Percentiles rank a stretch among this genome's conserved stretches.
Evolutionary conservation across 2,797 vertebrate genomes (phyloP).

Genomic region (Xenopus petersii): DNA sequence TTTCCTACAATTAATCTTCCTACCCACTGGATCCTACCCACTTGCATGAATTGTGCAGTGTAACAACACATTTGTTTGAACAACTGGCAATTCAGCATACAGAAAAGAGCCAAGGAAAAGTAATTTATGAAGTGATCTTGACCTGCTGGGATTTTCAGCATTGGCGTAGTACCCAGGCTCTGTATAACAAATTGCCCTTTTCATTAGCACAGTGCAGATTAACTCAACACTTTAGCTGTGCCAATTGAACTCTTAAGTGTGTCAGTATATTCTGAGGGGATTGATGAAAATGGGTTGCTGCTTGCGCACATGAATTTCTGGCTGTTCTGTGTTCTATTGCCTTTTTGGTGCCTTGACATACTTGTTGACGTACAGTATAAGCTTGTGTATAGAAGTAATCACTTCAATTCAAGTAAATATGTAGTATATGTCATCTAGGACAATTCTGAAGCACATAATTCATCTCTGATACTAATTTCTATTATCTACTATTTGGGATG

Average conservation of each 20-base stretch:
- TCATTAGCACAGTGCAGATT: constrained; percentile 16
- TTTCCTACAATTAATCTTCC: constrained; percentile 2
- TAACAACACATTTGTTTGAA: not conserved
- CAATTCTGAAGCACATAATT: constrained; percentile 9
- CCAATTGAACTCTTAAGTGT: constrained; percentile 8
- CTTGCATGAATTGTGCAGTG: not conserved
- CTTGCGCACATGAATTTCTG: constrained; percentile 6
- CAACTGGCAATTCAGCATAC: constrained; percentile 2
- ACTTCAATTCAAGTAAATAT: not conserved
- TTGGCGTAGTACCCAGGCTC: constrained; percentile 1
- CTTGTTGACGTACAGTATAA: constrained; percentile 20
- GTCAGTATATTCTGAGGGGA: constrained; percentile 12
- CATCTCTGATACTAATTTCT: constrained; percentile 3
- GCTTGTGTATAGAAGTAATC: constrained; percentile 2
- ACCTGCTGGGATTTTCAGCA: constrained; percentile 23
- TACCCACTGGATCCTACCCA: not conserved
- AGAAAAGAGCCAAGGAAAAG: constrained; percentile 2
- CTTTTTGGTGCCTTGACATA: constrained; percentile 20
- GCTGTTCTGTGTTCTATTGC: not conserved
- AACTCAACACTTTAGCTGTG: constrained; percentile 5
- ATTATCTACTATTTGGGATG: constrained; percentile 6
- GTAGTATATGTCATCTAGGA: constrained; percentile 1
- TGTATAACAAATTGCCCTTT: constrained; percentile 11
- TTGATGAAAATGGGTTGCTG: not conserved
- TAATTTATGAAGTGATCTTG: constrained; percentile 17